Evolutionary conservation across 2,888 invertebrate species (phyloP).

Genomic region (Drosophila suboccidentalis): DNA sequence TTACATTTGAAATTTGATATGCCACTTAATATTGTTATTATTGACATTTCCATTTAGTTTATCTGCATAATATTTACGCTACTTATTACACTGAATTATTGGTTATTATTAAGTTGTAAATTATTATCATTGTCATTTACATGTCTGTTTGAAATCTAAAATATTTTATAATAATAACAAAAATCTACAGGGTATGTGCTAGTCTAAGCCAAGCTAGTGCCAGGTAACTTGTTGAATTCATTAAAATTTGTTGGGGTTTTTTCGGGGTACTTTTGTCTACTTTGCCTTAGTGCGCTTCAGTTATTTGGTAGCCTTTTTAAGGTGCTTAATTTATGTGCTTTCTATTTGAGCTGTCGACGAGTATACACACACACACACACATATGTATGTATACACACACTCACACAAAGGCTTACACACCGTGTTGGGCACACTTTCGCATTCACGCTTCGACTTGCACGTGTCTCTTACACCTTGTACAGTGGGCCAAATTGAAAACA

Average conservation of each 20-base stretch:
- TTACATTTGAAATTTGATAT: constrained; percentile 23
- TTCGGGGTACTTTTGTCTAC: constrained; percentile 17
- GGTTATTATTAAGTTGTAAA: background rate
- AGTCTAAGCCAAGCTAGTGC: background rate
- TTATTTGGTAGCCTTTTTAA: constrained; percentile 40
- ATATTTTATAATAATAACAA: background rate
- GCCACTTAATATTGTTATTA: constrained; percentile 14
- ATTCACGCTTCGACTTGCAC: constrained; percentile 66
- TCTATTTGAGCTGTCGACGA: constrained; percentile 28
- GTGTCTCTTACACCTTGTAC: constrained; percentile 57
- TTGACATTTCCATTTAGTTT: constrained; percentile 34
- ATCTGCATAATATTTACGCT: constrained; percentile 1
- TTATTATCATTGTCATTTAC: background rate
- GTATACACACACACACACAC: constrained; percentile 5
- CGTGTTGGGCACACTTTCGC: constrained; percentile 31
- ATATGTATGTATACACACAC: background rate
- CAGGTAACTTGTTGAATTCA: constrained; percentile 14
- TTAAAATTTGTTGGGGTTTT: constrained; percentile 25
- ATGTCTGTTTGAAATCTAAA: background rate
- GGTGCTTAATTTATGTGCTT: constrained; percentile 47
- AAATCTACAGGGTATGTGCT: background rate
- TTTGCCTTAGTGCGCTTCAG: constrained; percentile 27
- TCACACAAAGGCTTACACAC: constrained; percentile 14
- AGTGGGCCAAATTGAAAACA: constrained; percentile 56
- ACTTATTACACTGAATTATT: background rate